Evolutionary conservation across 2,113 vertebrate species (phyloP), one percentile per base, ranked within the genome.

Genomic region (Hyperoodon ampullatus): DNA sequence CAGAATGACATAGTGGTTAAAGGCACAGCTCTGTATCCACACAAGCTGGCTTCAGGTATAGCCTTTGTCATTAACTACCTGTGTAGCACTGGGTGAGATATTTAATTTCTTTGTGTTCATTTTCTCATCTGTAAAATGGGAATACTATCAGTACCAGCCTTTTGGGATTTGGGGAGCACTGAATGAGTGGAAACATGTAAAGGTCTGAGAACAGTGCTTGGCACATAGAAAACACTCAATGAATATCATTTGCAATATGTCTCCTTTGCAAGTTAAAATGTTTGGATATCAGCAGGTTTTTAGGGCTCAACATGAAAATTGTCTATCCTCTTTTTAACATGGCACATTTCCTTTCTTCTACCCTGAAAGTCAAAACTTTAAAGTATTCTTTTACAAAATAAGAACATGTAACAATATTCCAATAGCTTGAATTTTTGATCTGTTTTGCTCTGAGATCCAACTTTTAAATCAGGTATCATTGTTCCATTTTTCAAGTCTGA

Each of bases 371-470:
- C 7, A 55, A 26, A 44, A 60, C 8, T 39, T 78, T 87, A 60
- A 84, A 50, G 7, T 65, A 53, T 47, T 78, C 0, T 53, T 93
- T 93, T 6, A 68, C 47, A 87, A 61, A 87, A 47, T 53, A 92
- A 61, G 12, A 92, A 55, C 18, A n/a, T 65, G 0, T 28, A 66
- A 47, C 8, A 28, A 1, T 58, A 14, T 90, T 71, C 86, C 24
- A 85, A 23, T 75, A 75, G n/a, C 55, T 92, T 95, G 58, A 78
- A 9, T 44, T 89, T 87, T 86, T 71, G 28, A 53, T 93, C 90
- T 42, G 33, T 85, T 95, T 95, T 47, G 13, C 42, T 65, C 91
- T 93, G 86, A 6, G 4, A 68, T 72, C 72, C 26, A 82, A 3
- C 63, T 96, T 92, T 39, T 44, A 19, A 60, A 1, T 61, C 72